Conservation (phyloP, 2,888 invertebrate species). For the Smittia aterrima region DNA sequence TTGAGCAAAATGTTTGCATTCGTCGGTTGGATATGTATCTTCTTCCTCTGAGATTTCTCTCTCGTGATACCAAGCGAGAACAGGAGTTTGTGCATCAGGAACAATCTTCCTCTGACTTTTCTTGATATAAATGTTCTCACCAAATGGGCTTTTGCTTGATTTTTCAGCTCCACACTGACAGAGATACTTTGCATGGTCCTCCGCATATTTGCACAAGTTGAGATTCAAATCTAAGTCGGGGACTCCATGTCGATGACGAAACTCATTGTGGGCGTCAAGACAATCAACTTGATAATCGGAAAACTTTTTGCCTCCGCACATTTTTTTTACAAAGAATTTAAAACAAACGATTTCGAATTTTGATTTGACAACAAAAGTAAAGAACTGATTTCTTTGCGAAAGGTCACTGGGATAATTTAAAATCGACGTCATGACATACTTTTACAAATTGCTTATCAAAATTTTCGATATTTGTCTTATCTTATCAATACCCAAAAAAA, state of each 20-base stretch:
- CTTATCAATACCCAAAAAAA: not conserved
- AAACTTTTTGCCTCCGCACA: conserved; percentile 31
- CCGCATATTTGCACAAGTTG: conserved; percentile 65
- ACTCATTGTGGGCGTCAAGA: conserved; percentile 72
- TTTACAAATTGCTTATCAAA: not conserved
- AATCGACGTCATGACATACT: not conserved
- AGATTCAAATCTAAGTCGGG: conserved; percentile 64
- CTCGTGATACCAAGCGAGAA: conserved; percentile 74
- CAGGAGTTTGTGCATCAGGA: conserved; percentile 60
- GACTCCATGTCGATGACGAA: conserved; percentile 67
- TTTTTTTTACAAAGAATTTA: not conserved
- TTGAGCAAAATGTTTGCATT: conserved; percentile 75
- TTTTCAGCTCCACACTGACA: not conserved
- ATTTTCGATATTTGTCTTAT: not conserved
- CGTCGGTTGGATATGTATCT: conserved; percentile 55
- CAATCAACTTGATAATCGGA: conserved; percentile 66
- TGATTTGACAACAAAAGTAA: not conserved
- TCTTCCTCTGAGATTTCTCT: conserved; percentile 64
- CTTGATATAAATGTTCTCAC: conserved; percentile 31
- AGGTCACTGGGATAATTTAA: not conserved
- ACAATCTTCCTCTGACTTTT: not conserved
- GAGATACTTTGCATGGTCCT: conserved; percentile 64
- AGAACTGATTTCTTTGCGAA: not conserved
- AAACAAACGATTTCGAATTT: not conserved
- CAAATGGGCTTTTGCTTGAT: not conserved